Conservation (phyloP, 2,797 vertebrate genomes). For the Pseudochirops corinnae region DNA sequence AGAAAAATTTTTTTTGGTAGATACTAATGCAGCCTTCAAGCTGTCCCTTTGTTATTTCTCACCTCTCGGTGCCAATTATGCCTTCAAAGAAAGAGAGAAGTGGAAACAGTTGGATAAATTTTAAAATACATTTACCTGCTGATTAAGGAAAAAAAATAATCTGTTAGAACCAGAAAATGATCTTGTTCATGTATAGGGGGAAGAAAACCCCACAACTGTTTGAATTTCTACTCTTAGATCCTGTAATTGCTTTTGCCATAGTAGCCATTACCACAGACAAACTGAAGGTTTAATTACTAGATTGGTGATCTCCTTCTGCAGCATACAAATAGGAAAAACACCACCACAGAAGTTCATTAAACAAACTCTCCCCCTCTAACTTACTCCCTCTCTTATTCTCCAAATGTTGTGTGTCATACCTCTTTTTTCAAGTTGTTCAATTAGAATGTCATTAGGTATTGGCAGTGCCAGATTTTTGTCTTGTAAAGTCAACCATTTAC, state of each 20-base stretch:
- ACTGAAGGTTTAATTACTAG: constrained; percentile 65
- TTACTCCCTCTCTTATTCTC: constrained; percentile 29
- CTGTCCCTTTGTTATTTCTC: neutral
- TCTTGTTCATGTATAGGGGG: constrained; percentile 37
- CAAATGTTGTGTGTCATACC: neutral
- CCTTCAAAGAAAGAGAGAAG: neutral
- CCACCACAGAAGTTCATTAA: constrained; percentile 18
- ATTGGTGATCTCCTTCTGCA: constrained; percentile 52
- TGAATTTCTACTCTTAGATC: constrained; percentile 36
- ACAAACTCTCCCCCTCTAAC: constrained; percentile 7
- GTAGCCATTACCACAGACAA: constrained; percentile 70
- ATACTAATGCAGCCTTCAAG: neutral
- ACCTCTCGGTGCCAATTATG: constrained; percentile 21
- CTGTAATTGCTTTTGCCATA: constrained; percentile 66
- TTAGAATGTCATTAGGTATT: neutral
- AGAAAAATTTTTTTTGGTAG: neutral
- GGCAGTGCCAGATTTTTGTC: constrained; percentile 11
- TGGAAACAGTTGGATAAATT: constrained; percentile 48
- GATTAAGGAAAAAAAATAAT: constrained; percentile 50
- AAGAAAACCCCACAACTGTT: constrained; percentile 18
- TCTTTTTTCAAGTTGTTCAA: constrained; percentile 14
- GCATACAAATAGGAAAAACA: constrained; percentile 67
- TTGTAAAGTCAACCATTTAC: constrained; percentile 8
- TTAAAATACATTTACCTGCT: constrained; percentile 43
- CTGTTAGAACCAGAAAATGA: constrained; percentile 60